Conservation (phyloP, 2,113 vertebrate genomes). For the Athene noctua region DNA sequence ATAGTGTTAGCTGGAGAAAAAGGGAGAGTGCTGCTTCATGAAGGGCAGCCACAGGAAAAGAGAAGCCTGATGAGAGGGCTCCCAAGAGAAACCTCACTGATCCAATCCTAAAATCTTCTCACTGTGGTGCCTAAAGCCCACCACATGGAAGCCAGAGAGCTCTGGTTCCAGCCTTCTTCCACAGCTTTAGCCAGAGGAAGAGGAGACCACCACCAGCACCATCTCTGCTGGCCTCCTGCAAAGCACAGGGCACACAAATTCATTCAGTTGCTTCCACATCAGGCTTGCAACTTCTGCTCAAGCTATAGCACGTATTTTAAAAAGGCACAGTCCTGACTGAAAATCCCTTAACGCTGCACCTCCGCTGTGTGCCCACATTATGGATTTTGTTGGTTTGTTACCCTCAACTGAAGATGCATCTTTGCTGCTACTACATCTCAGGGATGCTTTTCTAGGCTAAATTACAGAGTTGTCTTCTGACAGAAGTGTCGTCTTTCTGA, state of each 20-base stretch:
- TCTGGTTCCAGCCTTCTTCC: neutral
- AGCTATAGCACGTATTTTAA: neutral
- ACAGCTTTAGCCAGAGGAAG: neutral
- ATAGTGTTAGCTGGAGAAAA: neutral
- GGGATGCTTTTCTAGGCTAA: neutral
- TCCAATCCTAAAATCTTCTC: neutral
- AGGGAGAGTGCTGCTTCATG: neutral
- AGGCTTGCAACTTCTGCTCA: neutral
- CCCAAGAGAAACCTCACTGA: neutral
- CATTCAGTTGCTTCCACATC: neutral
- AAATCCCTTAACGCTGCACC: neutral
- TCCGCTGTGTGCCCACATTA: accelerated
- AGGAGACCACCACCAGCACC: neutral
- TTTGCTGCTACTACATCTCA: neutral
- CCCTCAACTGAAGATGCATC: neutral
- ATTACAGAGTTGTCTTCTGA: neutral
- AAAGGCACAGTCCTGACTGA: neutral
- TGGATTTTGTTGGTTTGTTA: neutral
- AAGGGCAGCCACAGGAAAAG: neutral
- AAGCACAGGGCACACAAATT: neutral
- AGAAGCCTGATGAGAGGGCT: neutral
- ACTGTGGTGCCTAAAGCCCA: neutral
- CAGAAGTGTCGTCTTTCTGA: neutral
- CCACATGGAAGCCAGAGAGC: accelerated
- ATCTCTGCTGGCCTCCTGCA: neutral